Percentiles rank a stretch among this genome's conserved stretches.
phyloP scores from a whole-genome alignment of 2,113 vertebrate species.

The Hystrix brachyura region DNA sequence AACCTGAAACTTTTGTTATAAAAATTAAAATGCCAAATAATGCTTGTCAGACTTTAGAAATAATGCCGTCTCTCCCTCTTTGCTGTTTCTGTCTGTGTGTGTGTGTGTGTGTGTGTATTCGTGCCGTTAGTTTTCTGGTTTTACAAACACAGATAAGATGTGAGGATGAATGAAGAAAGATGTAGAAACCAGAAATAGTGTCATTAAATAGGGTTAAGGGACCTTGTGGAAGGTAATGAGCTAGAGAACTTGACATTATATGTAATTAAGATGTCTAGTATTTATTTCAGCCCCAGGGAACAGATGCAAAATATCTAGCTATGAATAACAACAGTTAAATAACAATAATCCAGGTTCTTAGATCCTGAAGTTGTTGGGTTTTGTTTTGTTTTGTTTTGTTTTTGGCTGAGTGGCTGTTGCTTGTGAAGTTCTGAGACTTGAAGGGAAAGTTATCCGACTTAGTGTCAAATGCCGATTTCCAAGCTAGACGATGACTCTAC shows the following conservation, averaged over 20 bases:
- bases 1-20: conserved; percentile 70
- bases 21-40: conserved; percentile 66
- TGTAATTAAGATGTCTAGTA: conserved; percentile 72
- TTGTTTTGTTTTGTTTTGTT: neutral
- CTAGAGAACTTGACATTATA: conserved; percentile 68
- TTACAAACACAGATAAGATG: conserved; percentile 59
- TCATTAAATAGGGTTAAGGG: conserved; percentile 67
- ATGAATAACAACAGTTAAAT: conserved; percentile 63
- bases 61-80: neutral
- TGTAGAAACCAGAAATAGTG: conserved; percentile 45
- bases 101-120: neutral
- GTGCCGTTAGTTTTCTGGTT: conserved; percentile 54
- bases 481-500: neutral
- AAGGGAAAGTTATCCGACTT: neutral
- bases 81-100: neutral
- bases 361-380: neutral
- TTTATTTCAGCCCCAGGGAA: conserved; percentile 61
- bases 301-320: conserved; percentile 59
- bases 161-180: conserved; percentile 63
- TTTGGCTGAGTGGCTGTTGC: neutral
- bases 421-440: neutral
- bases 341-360: conserved; percentile 55
- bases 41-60: conserved; percentile 68
- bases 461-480: neutral
- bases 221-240: conserved; percentile 46